These are phyloP conservation scores for Varanus salvator DNA, from an alignment of 2,113 vertebrate genomes.

Conservation along the genomic window DNA sequence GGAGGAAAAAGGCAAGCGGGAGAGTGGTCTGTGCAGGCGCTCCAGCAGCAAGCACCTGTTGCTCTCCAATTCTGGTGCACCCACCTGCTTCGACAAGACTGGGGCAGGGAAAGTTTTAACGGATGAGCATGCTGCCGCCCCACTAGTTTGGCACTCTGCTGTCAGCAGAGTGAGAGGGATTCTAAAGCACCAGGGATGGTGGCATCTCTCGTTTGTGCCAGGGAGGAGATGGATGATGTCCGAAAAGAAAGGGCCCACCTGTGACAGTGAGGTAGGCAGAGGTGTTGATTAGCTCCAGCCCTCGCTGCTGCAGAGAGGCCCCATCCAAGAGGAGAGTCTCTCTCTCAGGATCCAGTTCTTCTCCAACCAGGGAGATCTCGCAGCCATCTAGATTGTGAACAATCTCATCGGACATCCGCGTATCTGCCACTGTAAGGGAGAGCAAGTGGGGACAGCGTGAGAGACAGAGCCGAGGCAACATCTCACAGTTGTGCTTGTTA, in stretches of 20 bases:
- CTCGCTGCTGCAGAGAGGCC: constrained; percentile 87
- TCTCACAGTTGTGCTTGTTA: not conserved
- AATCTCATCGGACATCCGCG: constrained; percentile 93
- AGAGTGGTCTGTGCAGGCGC: not conserved
- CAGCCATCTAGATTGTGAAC: constrained; percentile 96
- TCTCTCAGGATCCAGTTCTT: constrained; percentile 91
- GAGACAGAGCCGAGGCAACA: not conserved
- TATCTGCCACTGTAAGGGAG: constrained; percentile 74
- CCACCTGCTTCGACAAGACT: not conserved
- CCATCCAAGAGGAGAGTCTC: constrained; percentile 91
- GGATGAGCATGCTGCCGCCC: too few relatives aligned
- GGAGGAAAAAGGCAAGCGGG: too few relatives aligned
- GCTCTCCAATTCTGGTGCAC: not conserved
- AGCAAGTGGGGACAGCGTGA: not conserved
- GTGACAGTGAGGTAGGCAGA: constrained; percentile 94
- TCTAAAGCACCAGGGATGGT: not conserved
- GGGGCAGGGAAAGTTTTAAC: not conserved
- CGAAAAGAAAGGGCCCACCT: constrained; percentile 70
- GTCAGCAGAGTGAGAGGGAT: not conserved
- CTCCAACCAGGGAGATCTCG: constrained; percentile 92
- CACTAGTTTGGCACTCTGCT: not conserved
- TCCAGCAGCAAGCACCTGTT: not conserved
- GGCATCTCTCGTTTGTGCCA: not conserved
- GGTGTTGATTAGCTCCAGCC: constrained; percentile 93
- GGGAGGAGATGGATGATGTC: not conserved